Evolutionary conservation across 2,797 vertebrate genomes (phyloP).

Genomic region (Gallinago solitaria): DNA sequence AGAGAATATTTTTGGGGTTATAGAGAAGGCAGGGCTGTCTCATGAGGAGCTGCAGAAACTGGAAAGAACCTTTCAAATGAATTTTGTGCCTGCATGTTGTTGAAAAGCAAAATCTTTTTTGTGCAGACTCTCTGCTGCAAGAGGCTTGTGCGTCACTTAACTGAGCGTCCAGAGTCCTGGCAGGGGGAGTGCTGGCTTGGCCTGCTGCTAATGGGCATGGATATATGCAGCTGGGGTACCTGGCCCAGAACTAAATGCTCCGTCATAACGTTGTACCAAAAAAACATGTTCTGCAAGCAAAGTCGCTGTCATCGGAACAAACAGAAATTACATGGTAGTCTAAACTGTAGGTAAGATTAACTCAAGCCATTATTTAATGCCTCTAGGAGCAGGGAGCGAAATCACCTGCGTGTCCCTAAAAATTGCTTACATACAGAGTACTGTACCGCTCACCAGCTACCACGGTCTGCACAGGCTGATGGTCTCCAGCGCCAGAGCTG

Average conservation of each 20-base stretch:
- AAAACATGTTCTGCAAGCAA: not conserved
- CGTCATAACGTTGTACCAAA: not conserved
- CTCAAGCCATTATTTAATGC: not conserved
- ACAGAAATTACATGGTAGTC: not conserved
- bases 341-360: not conserved
- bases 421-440: not conserved
- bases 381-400: not conserved
- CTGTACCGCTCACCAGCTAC: rapidly evolving
- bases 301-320: not conserved
- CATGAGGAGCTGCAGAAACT: not conserved
- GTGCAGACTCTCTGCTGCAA: not conserved
- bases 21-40: not conserved
- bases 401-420: not conserved
- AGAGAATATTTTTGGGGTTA: not conserved
- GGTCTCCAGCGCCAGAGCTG: not conserved
- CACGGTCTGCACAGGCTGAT: not conserved
- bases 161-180: not conserved
- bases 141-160: not conserved
- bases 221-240: not conserved
- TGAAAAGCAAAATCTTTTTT: not conserved
- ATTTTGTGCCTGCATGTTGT: not conserved
- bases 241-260: not conserved
- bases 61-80: not conserved
- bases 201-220: not conserved
- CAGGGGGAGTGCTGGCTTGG: not conserved